These are phyloP conservation scores for Danio albolineatus DNA, from an alignment of 2,797 vertebrate species.

Conservation along the genomic window DNA sequence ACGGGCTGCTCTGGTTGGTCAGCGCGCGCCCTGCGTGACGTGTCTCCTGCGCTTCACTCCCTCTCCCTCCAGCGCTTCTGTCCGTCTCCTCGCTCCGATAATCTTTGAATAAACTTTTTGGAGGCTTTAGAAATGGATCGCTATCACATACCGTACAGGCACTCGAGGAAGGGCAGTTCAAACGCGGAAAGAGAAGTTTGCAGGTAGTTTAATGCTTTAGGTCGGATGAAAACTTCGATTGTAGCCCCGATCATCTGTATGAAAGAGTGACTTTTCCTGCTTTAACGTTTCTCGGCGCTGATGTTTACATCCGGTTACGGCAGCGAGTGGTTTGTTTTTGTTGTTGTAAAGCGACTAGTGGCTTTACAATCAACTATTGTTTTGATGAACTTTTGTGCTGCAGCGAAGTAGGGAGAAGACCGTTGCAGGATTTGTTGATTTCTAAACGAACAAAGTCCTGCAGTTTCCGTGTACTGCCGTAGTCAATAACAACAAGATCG, in stretches of 20 bases:
- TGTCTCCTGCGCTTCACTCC: background rate
- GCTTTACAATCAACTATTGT: background rate
- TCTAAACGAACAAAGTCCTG: too few species aligned
- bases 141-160: slow-evolving; percentile 29
- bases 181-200: slow-evolving; percentile 51
- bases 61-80: background rate
- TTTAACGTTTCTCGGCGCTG: slow-evolving; percentile 32
- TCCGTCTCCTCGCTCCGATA: slow-evolving; percentile 3
- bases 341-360: background rate
- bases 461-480: slow-evolving; percentile 12
- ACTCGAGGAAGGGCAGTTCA: slow-evolving; percentile 12
- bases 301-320: slow-evolving; percentile 58
- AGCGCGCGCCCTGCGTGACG: slow-evolving; percentile 48
- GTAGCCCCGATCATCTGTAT: slow-evolving; percentile 23
- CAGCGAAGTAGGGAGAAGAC: too few species aligned
- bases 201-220: slow-evolving; percentile 53
- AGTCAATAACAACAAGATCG: slow-evolving; percentile 4
- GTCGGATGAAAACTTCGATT: background rate
- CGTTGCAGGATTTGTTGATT: background rate
- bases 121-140: slow-evolving; percentile 54
- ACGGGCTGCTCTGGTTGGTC: slow-evolving; percentile 41
- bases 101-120: background rate
- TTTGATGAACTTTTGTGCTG: background rate
- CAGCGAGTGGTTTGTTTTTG: slow-evolving; percentile 15
- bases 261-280: slow-evolving; percentile 35